Conservation (phyloP, 1,140 invertebrate species). For the Phocides pigmalion region DNA sequence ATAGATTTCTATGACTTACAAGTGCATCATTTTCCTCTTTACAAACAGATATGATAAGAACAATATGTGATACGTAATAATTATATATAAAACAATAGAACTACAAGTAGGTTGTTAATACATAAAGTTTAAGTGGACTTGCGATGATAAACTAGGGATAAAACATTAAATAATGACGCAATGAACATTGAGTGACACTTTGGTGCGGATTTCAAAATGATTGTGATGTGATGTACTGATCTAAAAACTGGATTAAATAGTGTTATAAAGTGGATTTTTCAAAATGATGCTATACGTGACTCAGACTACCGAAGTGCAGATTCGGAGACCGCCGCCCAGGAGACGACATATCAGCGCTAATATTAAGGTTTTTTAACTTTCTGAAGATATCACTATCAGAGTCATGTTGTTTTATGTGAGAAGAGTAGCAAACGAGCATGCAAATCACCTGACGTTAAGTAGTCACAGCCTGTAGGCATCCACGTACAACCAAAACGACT, state of each 20-base stretch:
- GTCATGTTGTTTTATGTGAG: too few species aligned
- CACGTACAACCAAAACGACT: too few species aligned
- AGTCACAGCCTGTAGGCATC: too few species aligned
- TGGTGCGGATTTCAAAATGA: neutral
- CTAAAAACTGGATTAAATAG: too few species aligned
- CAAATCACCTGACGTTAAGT: too few species aligned
- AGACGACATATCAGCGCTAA: constrained; percentile 71
- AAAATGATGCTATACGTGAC: constrained; percentile 76
- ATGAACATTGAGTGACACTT: neutral
- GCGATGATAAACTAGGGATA: neutral
- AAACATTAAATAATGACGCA: constrained; percentile 16
- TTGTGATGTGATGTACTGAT: constrained; percentile 40
- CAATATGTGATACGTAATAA: neutral
- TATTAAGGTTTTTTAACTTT: constrained; percentile 58
- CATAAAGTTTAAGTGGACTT: constrained; percentile 6
- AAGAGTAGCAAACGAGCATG: too few species aligned
- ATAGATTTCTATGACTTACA: too few species aligned
- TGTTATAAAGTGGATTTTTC: constrained; percentile 27
- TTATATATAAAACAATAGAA: neutral
- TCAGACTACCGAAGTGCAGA: constrained; percentile 53
- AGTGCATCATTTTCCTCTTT: neutral
- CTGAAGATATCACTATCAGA: too few species aligned
- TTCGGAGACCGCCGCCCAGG: constrained; percentile 67
- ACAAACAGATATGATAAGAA: neutral
- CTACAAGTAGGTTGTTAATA: neutral